A percentile compares a stretch with the other conserved stretches of the same genome.
These are phyloP conservation scores for Lacanobia oleracea DNA, from an alignment of 2,888 invertebrate species.

Conservation along the genomic window DNA sequence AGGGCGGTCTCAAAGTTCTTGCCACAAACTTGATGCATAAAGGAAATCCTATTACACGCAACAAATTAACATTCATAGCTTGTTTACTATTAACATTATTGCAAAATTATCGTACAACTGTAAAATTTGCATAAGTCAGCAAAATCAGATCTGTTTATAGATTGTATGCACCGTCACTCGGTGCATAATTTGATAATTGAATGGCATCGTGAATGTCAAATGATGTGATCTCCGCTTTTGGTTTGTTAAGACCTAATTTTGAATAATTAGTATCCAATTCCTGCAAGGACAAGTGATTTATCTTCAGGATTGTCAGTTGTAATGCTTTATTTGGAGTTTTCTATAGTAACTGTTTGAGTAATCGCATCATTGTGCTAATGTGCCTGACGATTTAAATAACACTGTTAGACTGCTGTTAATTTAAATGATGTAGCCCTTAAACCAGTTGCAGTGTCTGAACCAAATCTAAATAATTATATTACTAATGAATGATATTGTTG, in stretches of 20 bases:
- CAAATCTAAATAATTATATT: too few relatives aligned
- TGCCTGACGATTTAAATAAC: background rate
- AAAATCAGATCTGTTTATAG: conserved; percentile 58
- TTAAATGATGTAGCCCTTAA: background rate
- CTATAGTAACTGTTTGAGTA: conserved; percentile 16
- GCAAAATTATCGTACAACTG: conserved; percentile 65
- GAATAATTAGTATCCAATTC: conserved; percentile 25
- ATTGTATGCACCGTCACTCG: conserved; percentile 49
- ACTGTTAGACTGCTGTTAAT: background rate
- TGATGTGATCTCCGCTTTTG: conserved; percentile 46
- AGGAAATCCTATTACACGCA: conserved; percentile 57
- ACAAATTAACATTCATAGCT: conserved; percentile 65
- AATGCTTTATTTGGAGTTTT: conserved; percentile 12
- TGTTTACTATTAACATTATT: conserved; percentile 60
- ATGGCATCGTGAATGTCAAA: conserved; percentile 51
- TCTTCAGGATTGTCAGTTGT: conserved; percentile 18
- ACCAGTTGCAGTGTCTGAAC: background rate
- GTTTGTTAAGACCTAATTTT: conserved; percentile 39
- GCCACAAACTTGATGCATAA: conserved; percentile 50
- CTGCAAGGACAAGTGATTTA: conserved; percentile 26
- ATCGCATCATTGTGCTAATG: conserved; percentile 17
- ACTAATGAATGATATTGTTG: background rate
- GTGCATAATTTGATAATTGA: conserved; percentile 57
- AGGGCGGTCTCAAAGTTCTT: conserved; percentile 42
- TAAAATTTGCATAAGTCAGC: conserved; percentile 62